Percentiles rank a stretch among this genome's conserved stretches.
Evolutionary conservation across 1,140 invertebrate genomes (phyloP).

Genomic region (Aricia agestis): DNA sequence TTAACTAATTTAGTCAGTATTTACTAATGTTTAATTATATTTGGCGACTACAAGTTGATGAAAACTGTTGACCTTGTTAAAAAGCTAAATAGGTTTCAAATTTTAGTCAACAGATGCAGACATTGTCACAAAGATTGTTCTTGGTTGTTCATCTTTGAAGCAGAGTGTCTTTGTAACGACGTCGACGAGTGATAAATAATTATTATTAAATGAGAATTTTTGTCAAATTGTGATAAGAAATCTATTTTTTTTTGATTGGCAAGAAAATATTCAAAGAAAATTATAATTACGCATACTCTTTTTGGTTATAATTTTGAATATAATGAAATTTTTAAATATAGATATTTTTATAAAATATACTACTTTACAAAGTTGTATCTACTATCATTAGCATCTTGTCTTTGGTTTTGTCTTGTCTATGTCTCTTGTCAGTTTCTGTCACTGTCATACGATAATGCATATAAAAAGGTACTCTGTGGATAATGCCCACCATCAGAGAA

Average conservation of each 20-base stretch:
- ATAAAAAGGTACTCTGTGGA: too few relatives aligned
- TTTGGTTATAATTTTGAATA: too few relatives aligned
- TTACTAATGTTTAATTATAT: slow-evolving; percentile 71
- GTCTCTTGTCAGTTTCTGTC: neutral
- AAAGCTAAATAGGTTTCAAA: slow-evolving; percentile 77
- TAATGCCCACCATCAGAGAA: neutral
- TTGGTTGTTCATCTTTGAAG: slow-evolving; percentile 44
- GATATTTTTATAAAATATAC: too few relatives aligned
- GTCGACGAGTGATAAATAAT: slow-evolving; percentile 20
- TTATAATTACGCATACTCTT: too few relatives aligned
- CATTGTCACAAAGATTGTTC: slow-evolving; percentile 74
- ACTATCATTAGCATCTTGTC: neutral
- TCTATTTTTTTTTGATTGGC: too few relatives aligned
- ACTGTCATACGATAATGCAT: neutral
- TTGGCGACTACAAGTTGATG: slow-evolving; percentile 69
- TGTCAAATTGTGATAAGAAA: neutral
- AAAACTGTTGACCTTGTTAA: slow-evolving; percentile 78
- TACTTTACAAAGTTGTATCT: neutral
- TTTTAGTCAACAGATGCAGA: slow-evolving; percentile 77
- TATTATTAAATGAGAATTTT: slow-evolving; percentile 14
- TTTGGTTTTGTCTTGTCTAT: neutral
- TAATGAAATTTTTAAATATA: too few relatives aligned
- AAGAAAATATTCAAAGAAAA: too few relatives aligned
- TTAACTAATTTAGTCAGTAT: slow-evolving; percentile 50
- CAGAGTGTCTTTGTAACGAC: slow-evolving; percentile 47